These are phyloP conservation scores for Coptodon rendalli DNA, from an alignment of 2,113 vertebrate species.

Conservation along the genomic window DNA sequence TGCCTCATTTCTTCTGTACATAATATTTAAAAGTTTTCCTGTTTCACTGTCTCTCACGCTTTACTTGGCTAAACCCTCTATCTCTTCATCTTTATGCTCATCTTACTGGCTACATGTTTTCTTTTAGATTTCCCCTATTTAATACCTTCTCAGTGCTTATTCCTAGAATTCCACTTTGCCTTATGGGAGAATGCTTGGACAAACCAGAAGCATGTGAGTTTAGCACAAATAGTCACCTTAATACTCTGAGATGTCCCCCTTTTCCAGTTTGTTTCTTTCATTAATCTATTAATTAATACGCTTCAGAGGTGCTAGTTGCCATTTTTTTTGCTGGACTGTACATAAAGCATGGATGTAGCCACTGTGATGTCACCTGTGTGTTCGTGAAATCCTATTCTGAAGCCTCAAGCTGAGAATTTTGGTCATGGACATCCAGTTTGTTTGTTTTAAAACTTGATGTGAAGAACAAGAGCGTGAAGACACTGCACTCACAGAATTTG, in stretches of 20 bases:
- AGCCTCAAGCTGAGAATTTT: background rate
- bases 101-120: background rate
- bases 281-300: background rate
- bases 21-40: background rate
- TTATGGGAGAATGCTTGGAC: background rate
- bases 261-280: background rate
- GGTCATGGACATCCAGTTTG: background rate
- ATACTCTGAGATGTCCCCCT: background rate
- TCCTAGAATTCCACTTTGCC: background rate
- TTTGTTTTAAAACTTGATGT: background rate
- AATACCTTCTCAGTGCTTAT: background rate
- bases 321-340: background rate
- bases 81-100: background rate
- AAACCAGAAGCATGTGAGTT: background rate
- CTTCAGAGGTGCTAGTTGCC: background rate
- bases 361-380: background rate
- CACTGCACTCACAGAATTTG: background rate
- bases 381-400: background rate
- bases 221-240: background rate
- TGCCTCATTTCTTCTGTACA: conserved; percentile 2
- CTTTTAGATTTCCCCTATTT: background rate
- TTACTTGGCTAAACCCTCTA: background rate
- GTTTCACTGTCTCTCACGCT: background rate
- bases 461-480: background rate
- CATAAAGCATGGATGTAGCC: background rate